Percentiles rank a stretch among this genome's conserved stretches.
Evolutionary conservation across 2,888 invertebrate species (phyloP).

Genomic region (Cephus nigrinus): DNA sequence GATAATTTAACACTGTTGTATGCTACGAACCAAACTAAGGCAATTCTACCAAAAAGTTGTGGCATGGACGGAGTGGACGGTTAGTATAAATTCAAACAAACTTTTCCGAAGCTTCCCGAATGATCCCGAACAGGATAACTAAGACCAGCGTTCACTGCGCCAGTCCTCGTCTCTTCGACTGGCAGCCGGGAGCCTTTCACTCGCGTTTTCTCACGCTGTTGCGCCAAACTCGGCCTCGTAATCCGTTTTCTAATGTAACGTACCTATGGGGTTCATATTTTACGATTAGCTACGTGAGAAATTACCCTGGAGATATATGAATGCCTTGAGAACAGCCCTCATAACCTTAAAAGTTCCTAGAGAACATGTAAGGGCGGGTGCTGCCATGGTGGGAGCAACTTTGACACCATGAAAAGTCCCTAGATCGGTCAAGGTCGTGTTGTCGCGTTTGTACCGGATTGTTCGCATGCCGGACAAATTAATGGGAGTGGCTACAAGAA

Average conservation of each 20-base stretch:
- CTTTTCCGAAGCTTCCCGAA: background rate
- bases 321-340: background rate
- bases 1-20: background rate
- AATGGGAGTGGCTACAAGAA: background rate
- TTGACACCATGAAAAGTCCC: background rate
- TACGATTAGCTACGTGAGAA: background rate
- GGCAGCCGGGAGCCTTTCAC: constrained; percentile 42
- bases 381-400: background rate
- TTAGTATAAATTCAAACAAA: background rate
- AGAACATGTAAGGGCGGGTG: background rate
- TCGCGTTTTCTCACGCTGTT: constrained; percentile 46
- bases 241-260: constrained; percentile 36
- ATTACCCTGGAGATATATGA: background rate
- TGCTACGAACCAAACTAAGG: background rate
- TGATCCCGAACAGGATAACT: background rate
- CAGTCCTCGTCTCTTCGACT: background rate
- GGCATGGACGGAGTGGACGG: background rate
- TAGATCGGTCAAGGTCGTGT: background rate
- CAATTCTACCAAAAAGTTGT: background rate
- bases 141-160: background rate
- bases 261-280: background rate
- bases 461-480: background rate
- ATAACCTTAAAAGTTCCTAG: background rate
- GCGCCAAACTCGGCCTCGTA: constrained; percentile 34
- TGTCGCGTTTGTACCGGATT: background rate